Percentiles rank a stretch among this genome's conserved stretches.
Conservation (phyloP, 2,888 invertebrate genomes). For the Cerceris ruficornis region DNA sequence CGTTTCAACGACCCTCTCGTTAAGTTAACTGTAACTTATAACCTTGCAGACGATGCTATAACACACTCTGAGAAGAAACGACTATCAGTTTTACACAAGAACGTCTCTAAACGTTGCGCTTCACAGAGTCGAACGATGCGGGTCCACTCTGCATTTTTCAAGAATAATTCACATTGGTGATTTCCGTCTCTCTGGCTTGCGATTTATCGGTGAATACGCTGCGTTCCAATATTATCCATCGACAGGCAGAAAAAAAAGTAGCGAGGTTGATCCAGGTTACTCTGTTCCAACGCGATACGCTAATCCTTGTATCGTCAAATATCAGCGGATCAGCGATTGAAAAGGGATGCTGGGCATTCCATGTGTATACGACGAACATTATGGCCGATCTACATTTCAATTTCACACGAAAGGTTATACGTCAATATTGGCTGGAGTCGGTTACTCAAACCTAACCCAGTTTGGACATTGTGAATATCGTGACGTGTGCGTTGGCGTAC, state of each 20-base stretch:
- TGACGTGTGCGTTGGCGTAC: constrained; percentile 4
- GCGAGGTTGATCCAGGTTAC: constrained; percentile 11
- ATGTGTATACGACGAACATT: constrained; percentile 19
- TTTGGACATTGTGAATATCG: constrained; percentile 21
- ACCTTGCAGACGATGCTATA: too few species aligned
- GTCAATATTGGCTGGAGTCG: constrained; percentile 30
- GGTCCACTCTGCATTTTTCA: constrained; percentile 1
- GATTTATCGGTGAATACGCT: constrained; percentile 9
- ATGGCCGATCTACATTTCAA: constrained; percentile 25
- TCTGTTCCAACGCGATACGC: constrained; percentile 19
- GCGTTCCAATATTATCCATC: constrained; percentile 9
- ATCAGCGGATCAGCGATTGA: constrained; percentile 28
- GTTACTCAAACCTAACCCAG: constrained; percentile 14
- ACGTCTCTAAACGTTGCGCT: too few species aligned
- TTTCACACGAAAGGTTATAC: constrained; percentile 24
- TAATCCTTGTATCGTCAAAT: constrained; percentile 34
- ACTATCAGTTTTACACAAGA: neutral
- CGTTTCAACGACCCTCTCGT: too few species aligned
- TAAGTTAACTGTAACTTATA: too few species aligned
- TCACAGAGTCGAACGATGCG: too few species aligned
- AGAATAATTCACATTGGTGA: constrained; percentile 10
- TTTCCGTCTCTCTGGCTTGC: neutral
- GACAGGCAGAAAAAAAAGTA: constrained; percentile 1
- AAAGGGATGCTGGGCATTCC: constrained; percentile 4
- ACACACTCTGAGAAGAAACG: neutral